Evolutionary conservation across 2,113 vertebrate genomes (phyloP), one percentile per base, ranked within the genome.

Genomic region (Serilophus lunatus): DNA sequence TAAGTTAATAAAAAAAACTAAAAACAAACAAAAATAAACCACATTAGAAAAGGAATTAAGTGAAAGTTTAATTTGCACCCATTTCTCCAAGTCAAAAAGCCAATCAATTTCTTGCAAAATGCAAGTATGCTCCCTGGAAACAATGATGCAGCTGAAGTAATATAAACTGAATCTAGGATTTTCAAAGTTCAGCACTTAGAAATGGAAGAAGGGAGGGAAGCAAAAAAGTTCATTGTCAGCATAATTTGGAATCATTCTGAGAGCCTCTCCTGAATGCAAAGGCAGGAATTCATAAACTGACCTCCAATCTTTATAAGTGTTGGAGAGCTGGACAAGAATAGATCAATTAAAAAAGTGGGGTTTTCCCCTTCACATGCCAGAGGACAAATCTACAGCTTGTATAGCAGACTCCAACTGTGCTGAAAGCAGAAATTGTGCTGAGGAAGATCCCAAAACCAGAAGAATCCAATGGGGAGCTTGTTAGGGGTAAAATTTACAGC

Each of bases 311-410:
- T 71, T 19, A 29, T 26, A 89, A 50, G 12, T 49, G 19, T 18
- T 56, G 31, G 35, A 92, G 70, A 71, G 15, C 16, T 33, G 28
- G 57, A 76, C 28, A 82, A 93, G 35, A 88, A 44, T 14, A 54
- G 12, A 18, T 31, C 1, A 5, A 49, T 28, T n/a, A 45, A 74
- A 7, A 82, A 76, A 65, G 29, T 28, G 7, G 5, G 1, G 0
- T 14, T 64, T 50, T 8, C 3, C 26, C 16, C 28, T 18, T 45
- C 31, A 10, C 33, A 68, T n/a, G 9, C 6, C 1, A 0, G 19
- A 80, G 36, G 26, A 24, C 31, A 82, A 50, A 68, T 18, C 42
- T 42, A 25, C 40, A 64, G 12, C 3, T 22, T 31, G 31, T 28
- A 19, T 28, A 60, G 54, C 29, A 44, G 50, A 61, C 45, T 66